phyloP scores from a whole-genome alignment of 1,140 invertebrate species.

The Drosophila tristis region DNA sequence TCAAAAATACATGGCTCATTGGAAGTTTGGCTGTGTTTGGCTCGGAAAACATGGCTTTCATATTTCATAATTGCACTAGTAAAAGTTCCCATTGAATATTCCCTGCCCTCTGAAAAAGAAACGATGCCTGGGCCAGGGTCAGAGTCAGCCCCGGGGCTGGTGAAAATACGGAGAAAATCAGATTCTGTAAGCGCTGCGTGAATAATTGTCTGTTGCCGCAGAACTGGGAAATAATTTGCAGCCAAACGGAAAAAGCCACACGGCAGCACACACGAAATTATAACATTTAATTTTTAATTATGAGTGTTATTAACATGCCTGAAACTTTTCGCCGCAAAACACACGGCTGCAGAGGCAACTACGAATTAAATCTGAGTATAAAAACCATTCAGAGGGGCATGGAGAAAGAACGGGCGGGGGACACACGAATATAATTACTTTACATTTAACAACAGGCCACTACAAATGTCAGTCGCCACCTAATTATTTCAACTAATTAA shows the following conservation, averaged over 20 bases:
- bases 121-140: not conserved
- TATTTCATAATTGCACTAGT: constrained; percentile 33
- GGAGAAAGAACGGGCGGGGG: not conserved
- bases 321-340: constrained; percentile 68
- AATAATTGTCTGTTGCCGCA: constrained; percentile 57
- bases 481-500: constrained; percentile 60
- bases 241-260: constrained; percentile 55
- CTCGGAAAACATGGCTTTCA: constrained; percentile 33
- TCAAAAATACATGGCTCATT: constrained; percentile 52
- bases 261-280: constrained; percentile 71
- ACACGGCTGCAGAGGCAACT: constrained; percentile 44
- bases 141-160: not conserved
- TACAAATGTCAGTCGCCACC: constrained; percentile 43
- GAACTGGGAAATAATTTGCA: constrained; percentile 42
- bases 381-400: constrained; percentile 36
- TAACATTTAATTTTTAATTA: constrained; percentile 80
- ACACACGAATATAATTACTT: constrained; percentile 60
- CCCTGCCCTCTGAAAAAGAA: constrained; percentile 27
- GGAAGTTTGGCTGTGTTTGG: constrained; percentile 30
- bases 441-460: constrained; percentile 58
- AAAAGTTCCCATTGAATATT: constrained; percentile 44
- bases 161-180: constrained; percentile 8
- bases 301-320: constrained; percentile 76
- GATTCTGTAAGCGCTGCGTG: constrained; percentile 8
- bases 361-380: constrained; percentile 56